Evolutionary conservation across 2,888 invertebrate species (phyloP).

Genomic region (Netelia melanura): DNA sequence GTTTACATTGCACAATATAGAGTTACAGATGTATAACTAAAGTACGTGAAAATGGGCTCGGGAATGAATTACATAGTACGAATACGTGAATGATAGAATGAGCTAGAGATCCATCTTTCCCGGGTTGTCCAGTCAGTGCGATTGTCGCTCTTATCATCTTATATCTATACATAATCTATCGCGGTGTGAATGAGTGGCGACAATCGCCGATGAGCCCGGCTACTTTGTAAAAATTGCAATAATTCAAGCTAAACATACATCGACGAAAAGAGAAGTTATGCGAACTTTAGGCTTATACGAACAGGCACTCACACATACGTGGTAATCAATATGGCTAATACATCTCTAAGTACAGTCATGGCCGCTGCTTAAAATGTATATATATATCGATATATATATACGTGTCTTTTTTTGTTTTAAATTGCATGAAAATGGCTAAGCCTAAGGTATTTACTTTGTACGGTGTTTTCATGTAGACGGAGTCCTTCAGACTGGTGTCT

Average conservation of each 20-base stretch:
- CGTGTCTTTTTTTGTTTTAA: slow-evolving; percentile 61
- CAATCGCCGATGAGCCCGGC: slow-evolving; percentile 72
- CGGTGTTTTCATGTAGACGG: slow-evolving; percentile 80
- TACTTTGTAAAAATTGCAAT: slow-evolving; percentile 68
- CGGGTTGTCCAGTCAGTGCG: slow-evolving; percentile 73
- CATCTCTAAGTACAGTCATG: slow-evolving; percentile 83
- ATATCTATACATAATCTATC: slow-evolving; percentile 40
- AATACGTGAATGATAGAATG: slow-evolving; percentile 77
- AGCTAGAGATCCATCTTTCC: slow-evolving; percentile 81
- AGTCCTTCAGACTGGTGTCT: slow-evolving; percentile 84
- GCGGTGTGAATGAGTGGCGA: slow-evolving; percentile 52
- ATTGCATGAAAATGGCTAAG: slow-evolving; percentile 79
- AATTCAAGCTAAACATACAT: slow-evolving; percentile 69
- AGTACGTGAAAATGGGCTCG: slow-evolving; percentile 75
- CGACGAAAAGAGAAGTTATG: slow-evolving; percentile 53
- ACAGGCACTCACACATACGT: slow-evolving; percentile 84
- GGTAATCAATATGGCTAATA: slow-evolving; percentile 83
- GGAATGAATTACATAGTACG: slow-evolving; percentile 72
- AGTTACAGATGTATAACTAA: slow-evolving; percentile 73
- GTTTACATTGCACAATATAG: slow-evolving; percentile 84
- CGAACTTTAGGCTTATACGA: slow-evolving; percentile 74
- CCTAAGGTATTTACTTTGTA: slow-evolving; percentile 84
- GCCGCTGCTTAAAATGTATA: slow-evolving; percentile 82
- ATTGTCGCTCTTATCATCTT: slow-evolving; percentile 55
- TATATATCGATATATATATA: slow-evolving; percentile 53